phyloP scores from a whole-genome alignment of 2,888 invertebrate species.

The Unio delphinus region DNA sequence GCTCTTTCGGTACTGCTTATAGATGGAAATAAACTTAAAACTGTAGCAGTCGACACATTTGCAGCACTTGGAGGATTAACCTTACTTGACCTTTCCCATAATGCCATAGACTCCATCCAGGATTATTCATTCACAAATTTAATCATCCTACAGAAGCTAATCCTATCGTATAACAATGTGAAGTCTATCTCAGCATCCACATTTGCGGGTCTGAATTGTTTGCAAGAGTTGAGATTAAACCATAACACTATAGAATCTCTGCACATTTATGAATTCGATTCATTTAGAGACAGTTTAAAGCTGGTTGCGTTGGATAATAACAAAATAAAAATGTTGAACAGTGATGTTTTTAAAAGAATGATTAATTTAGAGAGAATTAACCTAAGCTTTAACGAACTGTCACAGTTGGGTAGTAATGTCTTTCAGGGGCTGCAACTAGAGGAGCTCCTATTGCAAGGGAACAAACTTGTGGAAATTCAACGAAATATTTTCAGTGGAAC shows the following conservation, averaged over 20 bases:
- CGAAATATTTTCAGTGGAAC: conserved; percentile 38
- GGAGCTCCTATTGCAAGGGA: conserved; percentile 36
- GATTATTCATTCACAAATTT: conserved; percentile 31
- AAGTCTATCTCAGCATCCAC: conserved; percentile 19
- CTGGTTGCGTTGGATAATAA: conserved; percentile 35
- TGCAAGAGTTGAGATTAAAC: conserved; percentile 30
- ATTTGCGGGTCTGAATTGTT: conserved; percentile 34
- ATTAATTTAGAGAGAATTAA: conserved; percentile 32
- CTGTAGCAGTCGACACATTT: conserved; percentile 30
- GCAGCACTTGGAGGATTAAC: conserved; percentile 24
- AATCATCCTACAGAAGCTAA: conserved; percentile 27
- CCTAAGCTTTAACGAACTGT: conserved; percentile 45
- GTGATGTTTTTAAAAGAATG: conserved; percentile 43
- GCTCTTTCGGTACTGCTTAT: conserved; percentile 28
- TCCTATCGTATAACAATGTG: conserved; percentile 31
- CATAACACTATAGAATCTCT: conserved; percentile 29
- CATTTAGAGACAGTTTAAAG: conserved; percentile 26
- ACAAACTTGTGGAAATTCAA: conserved; percentile 40
- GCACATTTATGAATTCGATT: conserved; percentile 20
- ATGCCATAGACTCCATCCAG: conserved; percentile 27
- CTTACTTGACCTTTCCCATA: conserved; percentile 37
- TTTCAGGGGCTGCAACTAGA: conserved; percentile 45
- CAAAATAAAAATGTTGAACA: conserved; percentile 27
- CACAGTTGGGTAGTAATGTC: conserved; percentile 31
- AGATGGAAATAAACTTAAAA: conserved; percentile 27